Conservation (phyloP, 2,888 invertebrate species). For the Hydraecia micacea region DNA sequence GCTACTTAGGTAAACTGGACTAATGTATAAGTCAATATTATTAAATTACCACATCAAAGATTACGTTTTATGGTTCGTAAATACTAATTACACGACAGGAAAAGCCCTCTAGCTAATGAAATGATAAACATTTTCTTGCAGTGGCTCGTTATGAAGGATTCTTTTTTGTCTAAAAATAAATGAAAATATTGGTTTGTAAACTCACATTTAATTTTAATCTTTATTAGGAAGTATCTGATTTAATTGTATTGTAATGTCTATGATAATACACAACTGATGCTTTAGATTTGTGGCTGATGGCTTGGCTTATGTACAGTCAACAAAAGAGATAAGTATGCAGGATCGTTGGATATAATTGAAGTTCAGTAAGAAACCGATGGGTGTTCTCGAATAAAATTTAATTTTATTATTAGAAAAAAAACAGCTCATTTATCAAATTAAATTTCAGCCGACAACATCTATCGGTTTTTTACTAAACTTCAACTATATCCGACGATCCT, state of each 20-base stretch:
- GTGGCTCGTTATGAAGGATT: not conserved
- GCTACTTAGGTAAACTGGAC: not conserved
- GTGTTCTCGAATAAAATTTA: too few species aligned
- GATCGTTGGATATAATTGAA: too few species aligned
- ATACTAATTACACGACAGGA: constrained; percentile 12
- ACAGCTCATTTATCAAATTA: too few species aligned
- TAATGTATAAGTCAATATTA: not conserved
- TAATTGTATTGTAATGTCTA: constrained; percentile 5
- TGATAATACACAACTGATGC: constrained; percentile 16
- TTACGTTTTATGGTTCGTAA: constrained; percentile 5
- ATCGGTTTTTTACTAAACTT: too few species aligned
- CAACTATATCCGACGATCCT: too few species aligned
- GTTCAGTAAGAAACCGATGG: too few species aligned
- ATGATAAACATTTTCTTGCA: constrained; percentile 16
- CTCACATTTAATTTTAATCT: constrained; percentile 14
- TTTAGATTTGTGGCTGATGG: constrained; percentile 2
- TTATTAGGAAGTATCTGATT: not conserved
- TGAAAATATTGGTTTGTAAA: constrained; percentile 6
- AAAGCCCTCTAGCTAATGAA: constrained; percentile 29
- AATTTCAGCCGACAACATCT: too few species aligned
- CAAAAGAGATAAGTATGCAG: too few species aligned
- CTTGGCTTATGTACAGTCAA: constrained; percentile 21
- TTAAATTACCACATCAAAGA: constrained; percentile 17
- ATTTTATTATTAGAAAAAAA: too few species aligned
- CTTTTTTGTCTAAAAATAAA: not conserved